Evolutionary conservation across 2,888 invertebrate species (phyloP).

Genomic region (Caenorhabditis panamensis): DNA sequence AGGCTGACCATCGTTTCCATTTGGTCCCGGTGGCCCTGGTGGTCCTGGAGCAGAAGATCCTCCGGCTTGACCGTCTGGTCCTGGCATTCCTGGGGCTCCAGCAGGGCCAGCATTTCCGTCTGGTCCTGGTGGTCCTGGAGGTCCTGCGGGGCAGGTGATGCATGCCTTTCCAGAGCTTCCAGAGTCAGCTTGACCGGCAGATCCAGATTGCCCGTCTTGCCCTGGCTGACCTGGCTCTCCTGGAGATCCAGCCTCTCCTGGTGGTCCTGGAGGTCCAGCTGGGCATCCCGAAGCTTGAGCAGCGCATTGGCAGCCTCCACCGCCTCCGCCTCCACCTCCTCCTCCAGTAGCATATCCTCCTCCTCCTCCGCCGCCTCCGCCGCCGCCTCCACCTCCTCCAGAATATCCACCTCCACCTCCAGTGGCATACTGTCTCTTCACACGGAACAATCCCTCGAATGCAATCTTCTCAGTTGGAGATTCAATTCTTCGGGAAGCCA

Average conservation of each 20-base stretch:
- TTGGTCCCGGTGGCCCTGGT: conserved; percentile 59
- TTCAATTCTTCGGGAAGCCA: conserved; percentile 52
- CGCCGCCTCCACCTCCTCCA: conserved; percentile 43
- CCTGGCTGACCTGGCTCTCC: conserved; percentile 51
- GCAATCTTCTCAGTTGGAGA: conserved; percentile 53
- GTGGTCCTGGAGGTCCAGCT: conserved; percentile 73
- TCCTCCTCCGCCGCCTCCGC: too few relatives aligned
- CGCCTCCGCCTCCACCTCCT: conserved; percentile 55
- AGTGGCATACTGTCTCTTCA: conserved; percentile 45
- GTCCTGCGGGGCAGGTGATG: conserved; percentile 63
- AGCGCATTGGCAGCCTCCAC: conserved; percentile 60
- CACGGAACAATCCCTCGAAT: conserved; percentile 60
- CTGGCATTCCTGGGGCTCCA: conserved; percentile 55
- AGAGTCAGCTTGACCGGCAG: conserved; percentile 51
- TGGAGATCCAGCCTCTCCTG: conserved; percentile 63
- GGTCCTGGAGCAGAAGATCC: conserved; percentile 48
- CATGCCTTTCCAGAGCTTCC: conserved; percentile 31
- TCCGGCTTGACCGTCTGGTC: conserved; percentile 57
- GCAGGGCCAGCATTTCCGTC: conserved; percentile 57
- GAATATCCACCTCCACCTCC: conserved; percentile 35
- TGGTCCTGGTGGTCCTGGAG: conserved; percentile 63
- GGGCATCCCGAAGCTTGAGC: conserved; percentile 69
- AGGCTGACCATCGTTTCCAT: conserved; percentile 60
- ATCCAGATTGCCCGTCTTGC: conserved; percentile 51
- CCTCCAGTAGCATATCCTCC: conserved; percentile 39